A percentile compares a stretch with the other conserved stretches of the same genome.
Conservation (phyloP, 1,140 invertebrate species). For the Pissodes strobi region DNA sequence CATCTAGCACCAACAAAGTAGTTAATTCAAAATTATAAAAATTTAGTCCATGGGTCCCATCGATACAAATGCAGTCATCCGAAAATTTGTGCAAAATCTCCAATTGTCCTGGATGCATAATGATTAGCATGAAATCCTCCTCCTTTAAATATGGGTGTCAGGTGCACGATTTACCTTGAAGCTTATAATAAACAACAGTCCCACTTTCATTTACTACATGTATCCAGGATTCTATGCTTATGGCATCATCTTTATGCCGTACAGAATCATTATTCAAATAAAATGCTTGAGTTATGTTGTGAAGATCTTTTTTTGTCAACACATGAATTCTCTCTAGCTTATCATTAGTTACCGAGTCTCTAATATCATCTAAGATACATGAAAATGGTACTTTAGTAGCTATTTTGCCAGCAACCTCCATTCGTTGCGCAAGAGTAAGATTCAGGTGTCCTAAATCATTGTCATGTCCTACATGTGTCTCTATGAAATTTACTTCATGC, state of each 20-base stretch:
- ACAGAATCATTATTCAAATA: neutral
- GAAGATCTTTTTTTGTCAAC: neutral
- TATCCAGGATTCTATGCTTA: conserved; percentile 11
- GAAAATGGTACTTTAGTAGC: neutral
- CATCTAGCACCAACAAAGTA: conserved; percentile 26
- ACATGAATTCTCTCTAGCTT: neutral
- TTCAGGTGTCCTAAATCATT: conserved; percentile 4
- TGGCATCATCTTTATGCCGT: neutral
- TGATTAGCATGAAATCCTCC: conserved; percentile 15
- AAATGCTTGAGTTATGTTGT: neutral
- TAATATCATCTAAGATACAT: neutral
- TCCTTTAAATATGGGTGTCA: conserved; percentile 3
- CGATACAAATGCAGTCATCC: conserved; percentile 33
- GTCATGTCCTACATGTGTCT: no score
- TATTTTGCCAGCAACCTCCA: neutral
- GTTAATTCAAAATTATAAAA: conserved; percentile 22
- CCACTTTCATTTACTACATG: neutral
- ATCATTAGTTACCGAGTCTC: neutral
- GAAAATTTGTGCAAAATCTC: conserved; percentile 21
- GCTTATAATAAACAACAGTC: conserved; percentile 13
- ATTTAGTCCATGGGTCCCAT: conserved; percentile 33
- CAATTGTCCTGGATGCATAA: conserved; percentile 5
- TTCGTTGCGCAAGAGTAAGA: neutral
- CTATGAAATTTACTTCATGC: conserved; percentile 7
- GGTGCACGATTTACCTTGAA: neutral